phyloP scores from a whole-genome alignment of 2,113 vertebrate species.

The Bos javanicus region DNA sequence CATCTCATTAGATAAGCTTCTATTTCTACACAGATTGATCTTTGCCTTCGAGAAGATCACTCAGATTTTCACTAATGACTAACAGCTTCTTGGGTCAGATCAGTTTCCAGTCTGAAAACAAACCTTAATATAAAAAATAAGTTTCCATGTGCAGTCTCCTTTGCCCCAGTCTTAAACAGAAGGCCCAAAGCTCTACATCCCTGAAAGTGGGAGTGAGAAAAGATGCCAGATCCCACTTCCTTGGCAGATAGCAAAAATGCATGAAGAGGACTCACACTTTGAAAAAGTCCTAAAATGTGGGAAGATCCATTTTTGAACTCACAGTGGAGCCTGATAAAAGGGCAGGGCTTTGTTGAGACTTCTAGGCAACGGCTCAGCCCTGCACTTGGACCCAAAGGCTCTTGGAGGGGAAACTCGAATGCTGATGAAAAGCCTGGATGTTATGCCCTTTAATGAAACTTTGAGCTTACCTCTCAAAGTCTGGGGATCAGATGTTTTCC shows the following conservation, averaged over 20 bases:
- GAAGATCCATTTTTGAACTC: background rate
- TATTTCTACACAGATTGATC: background rate
- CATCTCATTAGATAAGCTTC: background rate
- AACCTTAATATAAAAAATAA: background rate
- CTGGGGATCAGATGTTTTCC: background rate
- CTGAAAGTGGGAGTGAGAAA: background rate
- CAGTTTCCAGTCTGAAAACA: slow-evolving; percentile 47
- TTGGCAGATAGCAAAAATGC: background rate
- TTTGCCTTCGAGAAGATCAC: background rate
- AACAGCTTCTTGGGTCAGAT: slow-evolving; percentile 12
- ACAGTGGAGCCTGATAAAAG: background rate
- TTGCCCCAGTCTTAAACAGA: background rate
- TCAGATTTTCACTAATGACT: background rate
- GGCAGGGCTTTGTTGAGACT: background rate
- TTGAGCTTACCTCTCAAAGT: background rate
- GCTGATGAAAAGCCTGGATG: background rate
- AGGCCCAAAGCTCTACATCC: background rate
- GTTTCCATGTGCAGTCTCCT: background rate
- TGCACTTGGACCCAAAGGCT: background rate
- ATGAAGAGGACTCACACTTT: background rate
- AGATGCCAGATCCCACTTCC: background rate
- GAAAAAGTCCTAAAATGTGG: background rate
- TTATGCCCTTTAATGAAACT: background rate
- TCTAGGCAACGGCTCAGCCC: background rate
- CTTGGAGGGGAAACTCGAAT: background rate